phyloP scores from a whole-genome alignment of 2,797 vertebrate genomes.

The Astyanax mexicanus region DNA sequence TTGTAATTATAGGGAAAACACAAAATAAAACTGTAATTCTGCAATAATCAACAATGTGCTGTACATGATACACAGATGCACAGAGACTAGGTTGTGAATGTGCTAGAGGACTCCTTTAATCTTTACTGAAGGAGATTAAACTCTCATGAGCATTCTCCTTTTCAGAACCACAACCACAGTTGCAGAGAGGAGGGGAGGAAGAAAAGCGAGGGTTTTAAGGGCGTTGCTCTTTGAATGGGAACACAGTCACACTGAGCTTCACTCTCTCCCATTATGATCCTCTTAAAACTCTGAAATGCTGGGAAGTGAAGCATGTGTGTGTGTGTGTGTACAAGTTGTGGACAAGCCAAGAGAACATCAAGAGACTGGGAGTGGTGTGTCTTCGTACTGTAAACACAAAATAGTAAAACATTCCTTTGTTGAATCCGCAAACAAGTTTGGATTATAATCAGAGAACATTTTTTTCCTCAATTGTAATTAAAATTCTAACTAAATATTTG shows the following conservation, averaged over 20 bases:
- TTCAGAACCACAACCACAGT: not conserved
- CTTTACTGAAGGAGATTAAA: too few relatives aligned
- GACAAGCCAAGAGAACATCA: conserved; percentile 19
- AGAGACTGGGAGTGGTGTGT: conserved; percentile 21
- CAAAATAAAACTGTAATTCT: too few relatives aligned
- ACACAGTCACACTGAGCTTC: not conserved
- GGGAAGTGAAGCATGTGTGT: not conserved
- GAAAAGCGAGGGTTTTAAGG: not conserved
- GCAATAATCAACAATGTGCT: too few relatives aligned
- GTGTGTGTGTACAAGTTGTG: conserved; percentile 21
- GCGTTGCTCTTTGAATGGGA: not conserved
- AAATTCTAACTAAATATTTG: not conserved
- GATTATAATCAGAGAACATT: not conserved
- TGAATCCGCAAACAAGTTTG: not conserved
- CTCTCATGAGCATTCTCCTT: too few relatives aligned
- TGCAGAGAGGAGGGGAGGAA: not conserved
- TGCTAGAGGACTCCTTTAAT: too few relatives aligned
- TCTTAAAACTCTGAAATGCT: conserved; percentile 19
- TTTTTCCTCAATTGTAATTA: not conserved
- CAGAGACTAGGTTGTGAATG: too few relatives aligned
- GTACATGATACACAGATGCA: too few relatives aligned
- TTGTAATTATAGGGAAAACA: too few relatives aligned
- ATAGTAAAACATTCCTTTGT: not conserved
- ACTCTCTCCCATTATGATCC: conserved; percentile 8
- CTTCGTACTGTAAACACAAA: conserved; percentile 14